Percentiles rank a stretch among this genome's conserved stretches.
These are phyloP conservation scores for Nixonia krombeini DNA, from an alignment of 1,140 invertebrate genomes.

Conservation along the genomic window DNA sequence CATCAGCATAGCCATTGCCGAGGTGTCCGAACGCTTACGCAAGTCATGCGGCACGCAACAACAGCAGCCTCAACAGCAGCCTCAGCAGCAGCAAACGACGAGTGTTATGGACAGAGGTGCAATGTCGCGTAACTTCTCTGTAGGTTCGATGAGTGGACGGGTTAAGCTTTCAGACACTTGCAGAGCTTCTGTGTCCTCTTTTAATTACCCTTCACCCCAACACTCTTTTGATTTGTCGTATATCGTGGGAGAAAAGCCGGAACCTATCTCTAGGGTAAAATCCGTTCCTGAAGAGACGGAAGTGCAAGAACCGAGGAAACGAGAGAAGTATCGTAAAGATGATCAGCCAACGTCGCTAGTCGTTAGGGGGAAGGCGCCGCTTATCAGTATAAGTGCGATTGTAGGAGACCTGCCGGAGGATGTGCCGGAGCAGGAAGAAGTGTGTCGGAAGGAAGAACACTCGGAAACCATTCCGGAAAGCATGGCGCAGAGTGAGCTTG, in stretches of 20 bases:
- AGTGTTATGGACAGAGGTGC: slow-evolving; percentile 50
- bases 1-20: slow-evolving; percentile 75
- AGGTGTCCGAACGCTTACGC: slow-evolving; percentile 74
- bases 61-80: slow-evolving; percentile 75
- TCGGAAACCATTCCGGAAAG: slow-evolving; percentile 32
- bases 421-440: slow-evolving; percentile 6
- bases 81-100: slow-evolving; percentile 74
- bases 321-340: slow-evolving; percentile 11
- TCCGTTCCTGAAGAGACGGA: slow-evolving; percentile 50
- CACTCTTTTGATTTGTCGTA: slow-evolving; percentile 61
- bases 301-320: slow-evolving; percentile 55
- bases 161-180: slow-evolving; percentile 62
- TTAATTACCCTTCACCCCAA: slow-evolving; percentile 60
- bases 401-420: slow-evolving; percentile 74
- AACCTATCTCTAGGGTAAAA: slow-evolving; percentile 32
- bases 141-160: slow-evolving; percentile 56
- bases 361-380: slow-evolving; percentile 70
- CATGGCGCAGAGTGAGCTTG: slow-evolving; percentile 18
- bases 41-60: slow-evolving; percentile 66
- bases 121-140: slow-evolving; percentile 64
- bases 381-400: slow-evolving; percentile 81
- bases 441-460: slow-evolving; percentile 24
- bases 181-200: slow-evolving; percentile 58
- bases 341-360: too few relatives aligned
- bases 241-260: slow-evolving; percentile 21